Evolutionary conservation across 2,797 vertebrate genomes (phyloP).

Genomic region (Rhynchonycteris naso): DNA sequence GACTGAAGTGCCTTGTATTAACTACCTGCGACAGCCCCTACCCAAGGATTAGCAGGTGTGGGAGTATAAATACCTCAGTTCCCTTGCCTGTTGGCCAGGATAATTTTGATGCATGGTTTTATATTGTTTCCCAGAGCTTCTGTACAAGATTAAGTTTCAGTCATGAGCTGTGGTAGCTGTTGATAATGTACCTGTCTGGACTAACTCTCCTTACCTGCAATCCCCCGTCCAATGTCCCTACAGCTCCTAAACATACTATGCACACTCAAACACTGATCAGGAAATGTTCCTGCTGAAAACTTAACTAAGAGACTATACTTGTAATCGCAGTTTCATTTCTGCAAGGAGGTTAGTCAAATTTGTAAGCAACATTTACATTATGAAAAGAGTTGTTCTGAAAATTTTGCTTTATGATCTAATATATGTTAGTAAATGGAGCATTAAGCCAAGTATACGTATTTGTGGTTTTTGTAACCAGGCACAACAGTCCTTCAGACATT

Average conservation of each 20-base stretch:
- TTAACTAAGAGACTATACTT: not conserved
- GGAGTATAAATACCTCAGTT: no score
- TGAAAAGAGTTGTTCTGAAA: not conserved
- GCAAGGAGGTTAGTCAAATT: conserved; percentile 36
- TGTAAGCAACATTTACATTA: conserved; percentile 38
- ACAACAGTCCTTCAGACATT: not conserved
- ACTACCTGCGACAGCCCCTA: not conserved
- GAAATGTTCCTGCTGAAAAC: not conserved
- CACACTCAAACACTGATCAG: not conserved
- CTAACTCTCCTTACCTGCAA: not conserved
- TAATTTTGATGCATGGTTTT: not conserved
- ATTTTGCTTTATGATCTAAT: not conserved
- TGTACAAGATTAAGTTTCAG: not conserved
- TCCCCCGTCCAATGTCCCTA: not conserved
- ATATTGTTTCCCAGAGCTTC: not conserved
- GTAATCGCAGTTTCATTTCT: not conserved
- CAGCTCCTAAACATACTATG: not conserved
- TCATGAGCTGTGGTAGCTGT: not conserved
- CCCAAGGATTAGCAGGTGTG: not conserved
- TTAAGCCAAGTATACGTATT: not conserved
- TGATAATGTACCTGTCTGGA: not conserved
- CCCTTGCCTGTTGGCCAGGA: not conserved
- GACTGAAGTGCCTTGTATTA: not conserved
- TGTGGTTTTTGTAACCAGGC: conserved; percentile 18
- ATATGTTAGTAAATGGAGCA: not conserved